Evolutionary conservation across 2,888 invertebrate species (phyloP).

Genomic region (Drosophila eohydei): DNA sequence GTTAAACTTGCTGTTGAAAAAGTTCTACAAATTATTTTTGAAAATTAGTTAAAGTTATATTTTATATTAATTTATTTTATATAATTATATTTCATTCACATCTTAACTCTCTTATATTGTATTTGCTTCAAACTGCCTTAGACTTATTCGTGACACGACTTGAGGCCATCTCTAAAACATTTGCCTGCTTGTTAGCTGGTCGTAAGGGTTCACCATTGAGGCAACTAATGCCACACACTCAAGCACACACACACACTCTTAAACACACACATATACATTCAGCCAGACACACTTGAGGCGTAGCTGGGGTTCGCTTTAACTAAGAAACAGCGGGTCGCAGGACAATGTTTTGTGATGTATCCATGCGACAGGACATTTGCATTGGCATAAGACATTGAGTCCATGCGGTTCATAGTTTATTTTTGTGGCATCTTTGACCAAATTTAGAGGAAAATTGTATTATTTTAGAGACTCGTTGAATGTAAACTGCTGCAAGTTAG

Average conservation of each 20-base stretch:
- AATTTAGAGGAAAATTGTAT: constrained; percentile 80
- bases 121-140: neutral
- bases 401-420: constrained; percentile 18
- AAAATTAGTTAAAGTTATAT: too few species aligned
- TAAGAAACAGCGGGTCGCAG: constrained; percentile 21
- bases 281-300: constrained; percentile 31
- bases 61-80: too few species aligned
- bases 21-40: too few species aligned
- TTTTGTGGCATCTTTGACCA: constrained; percentile 55
- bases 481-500: constrained; percentile 54
- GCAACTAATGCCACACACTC: constrained; percentile 43
- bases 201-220: constrained; percentile 37
- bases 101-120: too few species aligned
- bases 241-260: constrained; percentile 2
- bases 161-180: constrained; percentile 1
- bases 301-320: constrained; percentile 34
- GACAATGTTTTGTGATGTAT: constrained; percentile 42
- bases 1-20: too few species aligned
- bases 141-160: neutral
- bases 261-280: neutral
- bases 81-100: too few species aligned
- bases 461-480: constrained; percentile 66
- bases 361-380: constrained; percentile 64
- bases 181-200: constrained; percentile 47
- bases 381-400: constrained; percentile 45